Percentiles rank a stretch among this genome's conserved stretches.
These are phyloP conservation scores for Palythoa caribaeorum DNA, from an alignment of 92 coral and sea anemone species.

Conservation along the genomic window DNA sequence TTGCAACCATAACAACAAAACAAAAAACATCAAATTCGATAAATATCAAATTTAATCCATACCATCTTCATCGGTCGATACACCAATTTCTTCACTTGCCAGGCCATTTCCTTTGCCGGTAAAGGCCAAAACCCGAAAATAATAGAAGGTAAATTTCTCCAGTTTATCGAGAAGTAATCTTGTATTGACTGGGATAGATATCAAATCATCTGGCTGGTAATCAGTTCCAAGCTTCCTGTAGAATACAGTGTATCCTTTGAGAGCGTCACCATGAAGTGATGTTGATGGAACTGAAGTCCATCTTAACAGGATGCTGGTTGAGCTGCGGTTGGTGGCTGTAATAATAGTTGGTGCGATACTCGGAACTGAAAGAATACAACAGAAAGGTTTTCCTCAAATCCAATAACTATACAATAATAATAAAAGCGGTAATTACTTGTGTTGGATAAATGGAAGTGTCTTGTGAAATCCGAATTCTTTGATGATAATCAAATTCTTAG, in stretches of 20 bases:
- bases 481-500: too few relatives aligned
- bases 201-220: constrained; percentile 25
- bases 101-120: constrained; percentile 33
- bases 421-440: too few relatives aligned
- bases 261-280: neutral
- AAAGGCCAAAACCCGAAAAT: constrained; percentile 36
- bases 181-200: constrained; percentile 25
- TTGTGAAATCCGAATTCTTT: too few relatives aligned
- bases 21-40: neutral
- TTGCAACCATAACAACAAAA: too few relatives aligned
- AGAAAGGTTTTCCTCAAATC: too few relatives aligned
- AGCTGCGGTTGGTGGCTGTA: constrained; percentile 50
- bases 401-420: too few relatives aligned
- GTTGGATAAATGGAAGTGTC: too few relatives aligned
- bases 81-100: constrained; percentile 12
- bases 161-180: constrained; percentile 31
- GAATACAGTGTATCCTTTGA: constrained; percentile 54
- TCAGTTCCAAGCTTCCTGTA: constrained; percentile 18
- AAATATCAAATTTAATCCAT: neutral
- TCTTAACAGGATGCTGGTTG: constrained; percentile 52
- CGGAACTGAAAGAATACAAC: constrained; percentile 32
- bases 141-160: constrained; percentile 48
- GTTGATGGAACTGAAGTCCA: constrained; percentile 30
- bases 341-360: constrained; percentile 39
- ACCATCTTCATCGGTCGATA: constrained; percentile 44